phyloP scores from a whole-genome alignment of 2,888 invertebrate species.

The Petrolisthes cinctipes region DNA sequence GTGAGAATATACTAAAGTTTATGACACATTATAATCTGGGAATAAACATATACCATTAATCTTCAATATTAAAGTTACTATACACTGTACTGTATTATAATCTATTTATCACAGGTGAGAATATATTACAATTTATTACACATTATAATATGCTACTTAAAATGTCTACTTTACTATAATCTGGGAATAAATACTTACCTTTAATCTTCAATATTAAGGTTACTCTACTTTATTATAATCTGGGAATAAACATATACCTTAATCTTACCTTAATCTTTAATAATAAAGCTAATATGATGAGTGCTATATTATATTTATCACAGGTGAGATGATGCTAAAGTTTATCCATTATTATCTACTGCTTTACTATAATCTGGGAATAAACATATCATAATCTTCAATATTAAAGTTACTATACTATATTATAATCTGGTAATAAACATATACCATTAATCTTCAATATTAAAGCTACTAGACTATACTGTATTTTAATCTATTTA shows the following conservation, averaged over 20 bases:
- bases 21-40: no score
- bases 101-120: conserved; percentile 59
- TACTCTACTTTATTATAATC: no score
- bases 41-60: background rate
- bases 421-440: no score
- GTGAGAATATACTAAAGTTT: no score
- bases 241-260: no score
- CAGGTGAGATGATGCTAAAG: conserved; percentile 54
- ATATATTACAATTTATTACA: no score
- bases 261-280: background rate
- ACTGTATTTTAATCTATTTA: background rate
- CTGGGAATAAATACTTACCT: background rate
- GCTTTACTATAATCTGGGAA: no score
- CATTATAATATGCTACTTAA: no score
- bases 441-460: background rate
- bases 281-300: conserved; percentile 47
- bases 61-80: conserved; percentile 41
- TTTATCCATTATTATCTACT: no score
- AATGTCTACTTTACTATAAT: background rate
- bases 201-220: background rate
- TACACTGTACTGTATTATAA: no score
- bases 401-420: conserved; percentile 44
- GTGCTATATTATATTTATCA: conserved; percentile 57
- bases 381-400: no score
- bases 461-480: conserved; percentile 45